phyloP scores from a whole-genome alignment of 2,888 invertebrate species.

The Shargacucullia verbasci region DNA sequence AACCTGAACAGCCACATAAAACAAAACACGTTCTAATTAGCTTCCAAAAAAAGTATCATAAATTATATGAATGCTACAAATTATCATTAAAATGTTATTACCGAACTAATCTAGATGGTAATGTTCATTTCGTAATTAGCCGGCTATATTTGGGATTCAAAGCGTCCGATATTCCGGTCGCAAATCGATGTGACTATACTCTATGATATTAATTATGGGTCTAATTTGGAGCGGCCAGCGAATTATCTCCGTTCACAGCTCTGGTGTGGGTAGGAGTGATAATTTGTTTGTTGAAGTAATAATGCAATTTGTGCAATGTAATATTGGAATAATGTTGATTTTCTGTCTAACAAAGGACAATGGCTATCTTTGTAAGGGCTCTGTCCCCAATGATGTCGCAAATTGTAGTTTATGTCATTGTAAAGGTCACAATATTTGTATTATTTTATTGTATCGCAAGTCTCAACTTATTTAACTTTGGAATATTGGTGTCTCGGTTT shows the following conservation, averaged over 20 bases:
- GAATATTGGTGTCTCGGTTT: too few relatives aligned
- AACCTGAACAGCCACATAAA: too few relatives aligned
- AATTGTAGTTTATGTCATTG: too few relatives aligned
- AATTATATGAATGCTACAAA: background rate
- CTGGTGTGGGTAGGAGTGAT: background rate
- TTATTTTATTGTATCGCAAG: too few relatives aligned
- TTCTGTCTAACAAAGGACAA: too few relatives aligned
- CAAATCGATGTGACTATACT: constrained; percentile 43
- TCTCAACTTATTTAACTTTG: too few relatives aligned
- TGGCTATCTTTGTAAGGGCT: too few relatives aligned
- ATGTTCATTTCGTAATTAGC: constrained; percentile 55
- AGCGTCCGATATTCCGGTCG: constrained; percentile 53
- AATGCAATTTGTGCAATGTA: background rate
- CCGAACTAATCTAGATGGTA: constrained; percentile 27
- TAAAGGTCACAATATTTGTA: too few relatives aligned
- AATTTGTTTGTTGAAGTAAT: background rate
- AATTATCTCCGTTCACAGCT: background rate
- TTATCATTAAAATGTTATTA: constrained; percentile 22
- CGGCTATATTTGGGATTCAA: constrained; percentile 59
- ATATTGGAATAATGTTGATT: background rate
- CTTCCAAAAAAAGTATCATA: background rate
- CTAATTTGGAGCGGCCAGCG: constrained; percentile 22
- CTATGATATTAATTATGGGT: constrained; percentile 30
- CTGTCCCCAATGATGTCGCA: too few relatives aligned
- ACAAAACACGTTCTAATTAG: background rate